phyloP scores from a whole-genome alignment of 2,797 vertebrate species.

The Sebastes alutus region DNA sequence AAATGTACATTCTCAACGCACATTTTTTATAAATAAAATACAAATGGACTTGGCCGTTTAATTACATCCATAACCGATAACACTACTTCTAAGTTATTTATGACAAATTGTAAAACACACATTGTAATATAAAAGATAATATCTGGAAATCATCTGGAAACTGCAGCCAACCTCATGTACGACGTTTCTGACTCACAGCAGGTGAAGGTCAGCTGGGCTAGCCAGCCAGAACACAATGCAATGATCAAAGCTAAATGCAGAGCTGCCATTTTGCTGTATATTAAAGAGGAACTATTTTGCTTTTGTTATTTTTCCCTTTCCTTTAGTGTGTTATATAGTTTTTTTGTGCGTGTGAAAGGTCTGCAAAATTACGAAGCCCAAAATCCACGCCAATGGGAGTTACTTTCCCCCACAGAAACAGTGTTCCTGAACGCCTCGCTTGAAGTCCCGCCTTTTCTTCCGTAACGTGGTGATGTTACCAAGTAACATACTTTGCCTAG shows the following conservation, averaged over 20 bases:
- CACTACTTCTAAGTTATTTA: not conserved
- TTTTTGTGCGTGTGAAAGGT: too few species aligned
- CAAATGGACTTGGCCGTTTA: not conserved
- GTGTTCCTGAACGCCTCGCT: too few species aligned
- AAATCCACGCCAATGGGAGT: too few species aligned
- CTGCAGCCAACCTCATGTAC: not conserved
- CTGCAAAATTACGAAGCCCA: too few species aligned
- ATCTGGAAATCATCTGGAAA: not conserved
- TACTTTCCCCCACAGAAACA: too few species aligned
- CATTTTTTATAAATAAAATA: not conserved
- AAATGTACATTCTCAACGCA: not conserved
- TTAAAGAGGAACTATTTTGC: not conserved
- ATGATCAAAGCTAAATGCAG: not conserved
- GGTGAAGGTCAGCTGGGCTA: not conserved
- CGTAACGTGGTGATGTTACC: too few species aligned
- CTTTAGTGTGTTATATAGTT: too few species aligned
- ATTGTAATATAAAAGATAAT: not conserved
- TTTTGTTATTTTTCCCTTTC: too few species aligned
- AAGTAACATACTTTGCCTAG: too few species aligned
- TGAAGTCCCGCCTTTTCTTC: too few species aligned
- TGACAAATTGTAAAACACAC: not conserved
- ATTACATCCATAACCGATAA: not conserved
- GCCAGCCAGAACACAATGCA: not conserved
- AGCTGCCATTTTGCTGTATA: not conserved
- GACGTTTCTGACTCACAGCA: not conserved